phyloP scores from a whole-genome alignment of 2,113 vertebrate species.

The Monarcha castaneiventris region DNA sequence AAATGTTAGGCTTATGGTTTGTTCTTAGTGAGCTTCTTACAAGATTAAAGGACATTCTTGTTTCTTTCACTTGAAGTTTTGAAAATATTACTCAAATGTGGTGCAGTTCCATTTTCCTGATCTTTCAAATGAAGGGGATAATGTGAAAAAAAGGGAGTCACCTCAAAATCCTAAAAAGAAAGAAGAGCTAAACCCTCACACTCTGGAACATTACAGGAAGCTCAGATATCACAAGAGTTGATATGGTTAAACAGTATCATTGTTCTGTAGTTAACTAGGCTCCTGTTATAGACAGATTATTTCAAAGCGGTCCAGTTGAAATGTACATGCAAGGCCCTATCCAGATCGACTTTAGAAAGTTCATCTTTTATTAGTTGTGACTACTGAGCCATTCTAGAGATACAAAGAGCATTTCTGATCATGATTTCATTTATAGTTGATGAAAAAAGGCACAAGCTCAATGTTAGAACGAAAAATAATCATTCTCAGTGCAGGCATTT shows the following conservation, averaged over 20 bases:
- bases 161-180: not conserved
- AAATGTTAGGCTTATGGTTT: not conserved
- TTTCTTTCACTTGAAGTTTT: not conserved
- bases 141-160: not conserved
- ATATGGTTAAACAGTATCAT: not conserved
- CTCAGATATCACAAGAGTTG: not conserved
- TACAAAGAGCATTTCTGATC: not conserved
- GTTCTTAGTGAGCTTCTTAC: not conserved
- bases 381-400: not conserved
- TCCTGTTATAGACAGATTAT: not conserved
- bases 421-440: not conserved
- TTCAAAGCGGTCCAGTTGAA: not conserved
- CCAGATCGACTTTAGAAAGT: not conserved
- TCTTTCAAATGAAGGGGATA: not conserved
- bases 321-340: not conserved
- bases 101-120: not conserved
- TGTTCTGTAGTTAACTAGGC: not conserved
- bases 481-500: not conserved
- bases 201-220: not conserved
- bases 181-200: not conserved
- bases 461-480: not conserved
- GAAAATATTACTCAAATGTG: not conserved
- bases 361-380: not conserved
- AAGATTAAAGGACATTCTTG: not conserved
- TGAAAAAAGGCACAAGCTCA: not conserved